Base-by-base conservation (phyloP, 2,113 vertebrate species). In the Morone chrysops region DNA sequence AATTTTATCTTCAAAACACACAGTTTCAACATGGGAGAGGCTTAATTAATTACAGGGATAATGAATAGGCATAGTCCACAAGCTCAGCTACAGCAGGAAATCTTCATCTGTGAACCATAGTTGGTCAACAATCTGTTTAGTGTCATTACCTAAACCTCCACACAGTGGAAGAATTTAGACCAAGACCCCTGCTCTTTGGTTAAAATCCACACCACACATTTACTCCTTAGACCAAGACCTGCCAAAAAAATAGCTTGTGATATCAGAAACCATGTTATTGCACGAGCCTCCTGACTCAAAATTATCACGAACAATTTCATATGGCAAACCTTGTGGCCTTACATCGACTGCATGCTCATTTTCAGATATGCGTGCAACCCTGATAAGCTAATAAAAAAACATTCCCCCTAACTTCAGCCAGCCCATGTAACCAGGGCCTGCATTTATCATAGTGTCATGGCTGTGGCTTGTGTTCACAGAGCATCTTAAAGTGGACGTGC, bases 231-330 rank as follows among this genome's bases (percentile, higher is more conserved):
- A 59, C 18, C 18, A 36, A 66, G 66, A 72, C 45, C 22, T n/a
- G 14, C 47, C 54, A 53, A 53, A 48, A 54, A 65, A 53, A 82
- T 20, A 14, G 25, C 18, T 70, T 8, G 6, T 51, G 18, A 66
- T 77, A 77, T 66, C 74, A 83, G 67, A 59, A 65, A 77, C 60
- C 31, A 16, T 71, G 68, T 57, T 71, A 76, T 22, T 70, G 6
- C 14, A 54, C 5, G 40, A 70, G 50, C 40, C 31, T 50, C 43
- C 65, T 11, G 4, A 53, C 50, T 65, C 36, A 36, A 8, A 14
- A 57, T 73, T 48, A 66, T 72, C 56, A 57, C 57, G 36, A 62
- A 80, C 31, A 50, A 59, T 54, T 81, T 41, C 36, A 43, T 45
- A 50, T 31, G 67, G 43, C 12, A 63, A 50, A 56, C 36, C 25